A percentile compares a stretch with the other conserved stretches of the same genome.
Evolutionary conservation across 2,113 vertebrate species (phyloP).

Genomic region (Protobothrops flavoviridis): DNA sequence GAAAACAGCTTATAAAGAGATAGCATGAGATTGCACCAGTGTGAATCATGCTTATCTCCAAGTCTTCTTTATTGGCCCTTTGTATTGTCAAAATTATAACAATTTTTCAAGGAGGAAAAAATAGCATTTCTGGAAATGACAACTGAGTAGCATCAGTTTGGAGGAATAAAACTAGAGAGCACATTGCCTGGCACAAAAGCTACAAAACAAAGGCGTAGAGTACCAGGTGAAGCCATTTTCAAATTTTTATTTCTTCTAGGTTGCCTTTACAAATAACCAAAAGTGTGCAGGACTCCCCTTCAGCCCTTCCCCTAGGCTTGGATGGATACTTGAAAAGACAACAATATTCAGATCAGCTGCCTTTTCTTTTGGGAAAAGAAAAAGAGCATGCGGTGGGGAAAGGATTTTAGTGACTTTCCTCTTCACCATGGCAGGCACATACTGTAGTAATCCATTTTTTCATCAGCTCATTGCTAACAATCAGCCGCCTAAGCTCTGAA

Average conservation of each 20-base stretch:
- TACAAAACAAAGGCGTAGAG: not conserved
- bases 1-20: not conserved
- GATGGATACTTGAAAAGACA: constrained; percentile 24
- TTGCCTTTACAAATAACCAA: constrained; percentile 34
- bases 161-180: not conserved
- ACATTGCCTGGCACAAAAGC: too few relatives aligned
- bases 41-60: not conserved
- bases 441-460: constrained; percentile 61
- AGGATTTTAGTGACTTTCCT: constrained; percentile 38
- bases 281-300: not conserved
- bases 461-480: constrained; percentile 60
- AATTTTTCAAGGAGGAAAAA: not conserved
- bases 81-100: not conserved
- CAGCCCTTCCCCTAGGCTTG: not conserved
- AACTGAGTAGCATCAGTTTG: not conserved
- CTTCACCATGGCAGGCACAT: constrained; percentile 44
- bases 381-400: constrained; percentile 31
- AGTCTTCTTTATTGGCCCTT: not conserved
- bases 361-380: constrained; percentile 27
- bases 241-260: constrained; percentile 20
- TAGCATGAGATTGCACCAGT: not conserved
- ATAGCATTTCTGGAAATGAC: not conserved
- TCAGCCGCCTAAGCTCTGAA: constrained; percentile 58
- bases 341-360: not conserved
- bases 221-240: constrained; percentile 39